Evolutionary conservation across 2,888 invertebrate species (phyloP).

Genomic region (Chelonus formosanus): DNA sequence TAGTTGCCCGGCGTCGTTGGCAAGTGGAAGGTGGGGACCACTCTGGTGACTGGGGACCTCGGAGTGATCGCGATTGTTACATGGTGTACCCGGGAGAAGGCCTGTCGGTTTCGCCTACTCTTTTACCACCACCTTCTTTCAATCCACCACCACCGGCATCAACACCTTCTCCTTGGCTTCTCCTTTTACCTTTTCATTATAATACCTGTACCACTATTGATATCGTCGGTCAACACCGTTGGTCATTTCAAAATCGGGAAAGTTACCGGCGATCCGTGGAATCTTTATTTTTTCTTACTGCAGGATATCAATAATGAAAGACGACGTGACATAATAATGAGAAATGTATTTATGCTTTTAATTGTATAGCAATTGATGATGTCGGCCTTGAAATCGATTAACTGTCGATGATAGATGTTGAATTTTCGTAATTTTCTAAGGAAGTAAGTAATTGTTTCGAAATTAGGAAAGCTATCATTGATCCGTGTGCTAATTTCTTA

Average conservation of each 20-base stretch:
- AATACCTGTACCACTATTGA: conserved; percentile 19
- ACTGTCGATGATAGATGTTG: not conserved
- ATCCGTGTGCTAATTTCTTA: not conserved
- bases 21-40: conserved; percentile 46
- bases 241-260: conserved; percentile 50
- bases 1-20: conserved; percentile 48
- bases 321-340: too few species aligned
- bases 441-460: conserved; percentile 40
- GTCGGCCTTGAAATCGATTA: too few species aligned
- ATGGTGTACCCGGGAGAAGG: conserved; percentile 36
- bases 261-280: conserved; percentile 39
- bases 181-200: conserved; percentile 28
- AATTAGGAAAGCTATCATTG: conserved; percentile 54
- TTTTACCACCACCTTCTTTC: conserved; percentile 24
- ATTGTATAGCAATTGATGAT: too few species aligned
- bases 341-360: too few species aligned
- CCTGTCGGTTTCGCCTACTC: conserved; percentile 37
- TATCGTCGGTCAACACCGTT: conserved; percentile 31
- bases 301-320: conserved; percentile 11
- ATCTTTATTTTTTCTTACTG: conserved; percentile 16
- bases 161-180: conserved; percentile 36
- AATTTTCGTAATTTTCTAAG: conserved; percentile 8
- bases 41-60: conserved; percentile 47
- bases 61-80: conserved; percentile 48
- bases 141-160: conserved; percentile 28